Base-by-base conservation (phyloP, 2,888 invertebrate species). In the Monoplex corrugatus region DNA sequence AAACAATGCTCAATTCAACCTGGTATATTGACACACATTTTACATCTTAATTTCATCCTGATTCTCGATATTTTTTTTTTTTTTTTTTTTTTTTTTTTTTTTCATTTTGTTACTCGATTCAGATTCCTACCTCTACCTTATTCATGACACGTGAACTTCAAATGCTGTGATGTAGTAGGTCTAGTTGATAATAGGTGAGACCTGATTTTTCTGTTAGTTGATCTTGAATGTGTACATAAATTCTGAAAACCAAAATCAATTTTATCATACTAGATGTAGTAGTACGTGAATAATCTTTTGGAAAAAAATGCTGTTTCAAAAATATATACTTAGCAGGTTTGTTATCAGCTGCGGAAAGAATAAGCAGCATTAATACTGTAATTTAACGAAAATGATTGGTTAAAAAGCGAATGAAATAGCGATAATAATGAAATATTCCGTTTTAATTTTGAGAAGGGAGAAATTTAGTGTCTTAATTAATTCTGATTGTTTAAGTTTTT, bases 101-200 rank as follows among this genome's bases (percentile, higher is more conserved):
- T 40, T 8, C 23, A 28, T 80, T n/a, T 45, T 84, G 50, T 84
- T 84, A 35, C 13, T 84, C n/a, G 45, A 84, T 57, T 84, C 32
- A n/a, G 57, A 84, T 50, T 84, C 84, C 84, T 84, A 84, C 84
- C 84, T 84, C 84, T 84, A 35, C 44, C 32, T 84, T 84, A 82
- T 82, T 84, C 45, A 84, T 84, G 84, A 57, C 84, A 57, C 32
- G n/a, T 84, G 50, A 84, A 32, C 45, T 43, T 84, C 16, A 84
- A 84, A 50, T 57, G 50, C 84, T 84, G 84, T 84, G 84, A 84
- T 84, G 84, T 84, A 84, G 84, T 84, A 84, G 84, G 45, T 43
- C 28, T 80, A 84, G 35, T 0, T 6, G 43, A 32, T 19, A 32
- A 32, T 82, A 82, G 82, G 82, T 32, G 45, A 43, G n/a, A 28